Evolutionary conservation across 1,140 invertebrate species (phyloP).

Genomic region (Camponotus pennsylvanicus): DNA sequence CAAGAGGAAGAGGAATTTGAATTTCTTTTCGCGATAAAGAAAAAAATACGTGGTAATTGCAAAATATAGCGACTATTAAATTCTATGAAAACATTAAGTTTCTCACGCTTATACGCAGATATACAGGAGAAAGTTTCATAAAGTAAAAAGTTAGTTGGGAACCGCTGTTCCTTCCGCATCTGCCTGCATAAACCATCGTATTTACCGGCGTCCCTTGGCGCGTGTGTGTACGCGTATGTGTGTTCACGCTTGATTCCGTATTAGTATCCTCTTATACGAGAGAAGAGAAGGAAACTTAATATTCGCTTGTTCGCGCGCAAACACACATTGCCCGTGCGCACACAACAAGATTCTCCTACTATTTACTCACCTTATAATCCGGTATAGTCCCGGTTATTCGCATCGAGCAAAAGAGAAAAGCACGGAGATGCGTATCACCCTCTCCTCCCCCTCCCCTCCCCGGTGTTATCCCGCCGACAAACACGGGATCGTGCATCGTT

Average conservation of each 20-base stretch:
- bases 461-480: not conserved
- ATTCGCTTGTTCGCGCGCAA: conserved; percentile 8
- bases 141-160: not conserved
- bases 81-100: not conserved
- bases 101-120: not conserved
- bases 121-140: not conserved
- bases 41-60: not conserved
- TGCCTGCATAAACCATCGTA: not conserved
- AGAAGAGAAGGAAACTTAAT: not conserved
- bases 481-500: conserved; percentile 12
- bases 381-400: conserved; percentile 23
- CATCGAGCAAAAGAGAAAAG: not conserved
- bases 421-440: not conserved
- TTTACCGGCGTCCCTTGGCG: not conserved
- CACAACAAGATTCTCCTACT: conserved; percentile 27
- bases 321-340: not conserved
- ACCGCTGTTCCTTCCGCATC: not conserved
- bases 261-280: conserved; percentile 6
- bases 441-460: no score
- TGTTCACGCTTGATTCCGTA: not conserved
- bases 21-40: not conserved
- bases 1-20: not conserved
- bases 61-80: not conserved
- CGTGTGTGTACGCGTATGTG: not conserved
- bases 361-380: conserved; percentile 20